Evolutionary conservation across 2,113 vertebrate species (phyloP), one percentile per base, ranked within the genome.

Genomic region (Colius striatus): DNA sequence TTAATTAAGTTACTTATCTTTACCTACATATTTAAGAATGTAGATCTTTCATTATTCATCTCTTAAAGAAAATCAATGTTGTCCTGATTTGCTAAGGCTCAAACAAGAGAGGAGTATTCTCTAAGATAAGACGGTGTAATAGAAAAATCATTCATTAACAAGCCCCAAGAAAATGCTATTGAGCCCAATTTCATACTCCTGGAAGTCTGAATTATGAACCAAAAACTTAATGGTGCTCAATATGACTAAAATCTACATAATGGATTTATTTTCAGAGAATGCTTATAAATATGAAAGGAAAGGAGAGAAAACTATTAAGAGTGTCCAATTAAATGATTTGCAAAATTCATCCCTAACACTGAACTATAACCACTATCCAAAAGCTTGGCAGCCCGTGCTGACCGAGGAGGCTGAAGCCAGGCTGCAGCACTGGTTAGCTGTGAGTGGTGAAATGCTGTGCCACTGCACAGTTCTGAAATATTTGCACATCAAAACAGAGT

Each of bases 401-500:
- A 96, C 57, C 71, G 32, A 67, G 79, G 68, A 82, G 32, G 34
- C 77, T 70, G 62, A 90, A 96, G 38, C 11, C 91, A 48, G 71
- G 72, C 57, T 54, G 72, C 15, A 75, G 36, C 75, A n/a, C 38
- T 68, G 75, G 90, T 87, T 84, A 66, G 92, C 55, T 32, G 53
- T 0, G 4, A 92, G 79, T 60, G 84, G 73, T 89, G 93, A 76
- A 93, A 48, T 19, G 63, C 89, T 73, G 76, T 38, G 74, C 73
- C 94, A 87, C 67, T 73, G 27, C 51, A 70, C 34, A 84, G 91
- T 91, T 97, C 70, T 92, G 93, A 97, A 96, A 95, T 92, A 98
- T 98, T 98, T 98, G 95, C 97, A 98, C 95, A 98, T 98, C 97
- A 98, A 97, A 98, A 97, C 88, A n/a, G 79, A 87, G 93, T 78